Evolutionary conservation across 2,797 vertebrate genomes (phyloP).

Genomic region (Crenichthys baileyi): DNA sequence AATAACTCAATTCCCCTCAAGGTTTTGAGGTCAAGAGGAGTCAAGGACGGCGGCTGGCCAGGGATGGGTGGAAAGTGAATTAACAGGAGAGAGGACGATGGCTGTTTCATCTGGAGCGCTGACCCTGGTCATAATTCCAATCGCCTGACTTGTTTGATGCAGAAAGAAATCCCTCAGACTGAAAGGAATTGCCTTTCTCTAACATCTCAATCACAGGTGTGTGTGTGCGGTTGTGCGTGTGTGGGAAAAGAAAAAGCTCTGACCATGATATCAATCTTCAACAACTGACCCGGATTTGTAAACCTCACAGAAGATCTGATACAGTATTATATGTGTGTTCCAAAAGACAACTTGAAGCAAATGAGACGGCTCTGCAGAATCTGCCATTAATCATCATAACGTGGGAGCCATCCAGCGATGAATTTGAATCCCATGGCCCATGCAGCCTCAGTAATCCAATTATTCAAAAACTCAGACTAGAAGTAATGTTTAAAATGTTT

Average conservation of each 20-base stretch:
- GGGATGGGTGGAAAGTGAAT: slow-evolving; percentile 65
- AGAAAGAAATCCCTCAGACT: slow-evolving; percentile 71
- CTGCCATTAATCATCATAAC: slow-evolving; percentile 77
- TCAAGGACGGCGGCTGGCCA: slow-evolving; percentile 64
- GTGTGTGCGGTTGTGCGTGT: slow-evolving; percentile 20
- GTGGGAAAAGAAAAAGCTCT: slow-evolving; percentile 2
- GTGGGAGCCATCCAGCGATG: slow-evolving; percentile 67
- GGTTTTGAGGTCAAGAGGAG: slow-evolving; percentile 73
- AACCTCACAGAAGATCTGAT: slow-evolving; percentile 38
- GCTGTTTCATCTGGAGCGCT: slow-evolving; percentile 72
- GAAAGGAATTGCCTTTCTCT: slow-evolving; percentile 64
- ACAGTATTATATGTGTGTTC: slow-evolving; percentile 28
- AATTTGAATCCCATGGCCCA: slow-evolving; percentile 66
- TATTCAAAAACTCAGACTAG: slow-evolving; percentile 64
- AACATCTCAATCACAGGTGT: slow-evolving; percentile 31
- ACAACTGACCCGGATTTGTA: slow-evolving; percentile 48
- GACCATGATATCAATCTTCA: slow-evolving; percentile 51
- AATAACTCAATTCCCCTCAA: slow-evolving; percentile 74
- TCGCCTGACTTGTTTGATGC: slow-evolving; percentile 77
- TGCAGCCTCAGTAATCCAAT: slow-evolving; percentile 68
- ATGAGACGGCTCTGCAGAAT: slow-evolving; percentile 44
- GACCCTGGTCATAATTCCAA: slow-evolving; percentile 77
- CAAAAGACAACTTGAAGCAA: slow-evolving; percentile 58
- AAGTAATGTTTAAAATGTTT: slow-evolving; percentile 36
- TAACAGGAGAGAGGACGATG: slow-evolving; percentile 44